phyloP scores from a whole-genome alignment of 1,140 invertebrate genomes.

The Prorops nasuta region DNA sequence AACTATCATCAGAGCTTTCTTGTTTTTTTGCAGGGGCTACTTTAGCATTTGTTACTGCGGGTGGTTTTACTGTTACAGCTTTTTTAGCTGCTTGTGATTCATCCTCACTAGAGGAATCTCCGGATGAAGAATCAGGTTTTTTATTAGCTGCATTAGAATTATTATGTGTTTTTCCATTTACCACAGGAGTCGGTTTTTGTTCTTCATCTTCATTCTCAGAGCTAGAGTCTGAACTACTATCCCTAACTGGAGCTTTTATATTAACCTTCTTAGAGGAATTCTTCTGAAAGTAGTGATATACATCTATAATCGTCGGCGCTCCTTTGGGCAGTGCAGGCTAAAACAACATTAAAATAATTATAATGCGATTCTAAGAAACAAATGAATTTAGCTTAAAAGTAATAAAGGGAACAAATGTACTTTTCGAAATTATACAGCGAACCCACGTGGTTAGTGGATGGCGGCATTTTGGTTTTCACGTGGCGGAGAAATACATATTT shows the following conservation, averaged over 20 bases:
- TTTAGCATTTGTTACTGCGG: slow-evolving; percentile 22
- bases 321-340: slow-evolving; percentile 55
- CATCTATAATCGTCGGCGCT: slow-evolving; percentile 54
- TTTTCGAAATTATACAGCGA: background rate
- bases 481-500: slow-evolving; percentile 3
- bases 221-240: slow-evolving; percentile 50
- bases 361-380: background rate
- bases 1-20: slow-evolving; percentile 38
- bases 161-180: slow-evolving; percentile 27
- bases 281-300: slow-evolving; percentile 55
- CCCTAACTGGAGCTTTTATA: slow-evolving; percentile 32
- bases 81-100: slow-evolving; percentile 31
- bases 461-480: slow-evolving; percentile 17
- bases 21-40: slow-evolving; percentile 15
- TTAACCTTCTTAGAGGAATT: slow-evolving; percentile 53
- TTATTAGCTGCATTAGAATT: slow-evolving; percentile 11
- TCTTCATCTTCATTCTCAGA: slow-evolving; percentile 44
- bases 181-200: slow-evolving; percentile 28
- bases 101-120: slow-evolving; percentile 31
- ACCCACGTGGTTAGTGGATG: slow-evolving; percentile 38
- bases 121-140: slow-evolving; percentile 22
- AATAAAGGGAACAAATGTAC: slow-evolving; percentile 1
- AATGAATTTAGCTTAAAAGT: background rate
- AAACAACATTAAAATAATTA: slow-evolving; percentile 16
- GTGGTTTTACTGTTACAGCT: slow-evolving; percentile 20